Conservation (phyloP, 2,797 vertebrate genomes). For the Allochrocebus solatus region DNA sequence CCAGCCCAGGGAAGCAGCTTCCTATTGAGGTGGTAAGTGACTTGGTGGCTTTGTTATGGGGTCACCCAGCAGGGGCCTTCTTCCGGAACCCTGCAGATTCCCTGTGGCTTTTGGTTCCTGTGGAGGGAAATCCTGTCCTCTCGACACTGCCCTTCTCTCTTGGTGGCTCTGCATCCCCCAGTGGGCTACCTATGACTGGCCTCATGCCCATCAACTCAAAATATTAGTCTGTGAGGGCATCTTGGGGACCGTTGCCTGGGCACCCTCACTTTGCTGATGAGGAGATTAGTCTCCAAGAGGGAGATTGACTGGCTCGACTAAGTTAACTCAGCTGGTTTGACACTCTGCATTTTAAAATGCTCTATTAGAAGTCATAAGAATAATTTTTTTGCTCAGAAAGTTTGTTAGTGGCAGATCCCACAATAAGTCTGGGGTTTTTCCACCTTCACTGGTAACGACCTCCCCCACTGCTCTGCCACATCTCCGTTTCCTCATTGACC, state of each 20-base stretch:
- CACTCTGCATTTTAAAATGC: background rate
- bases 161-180: background rate
- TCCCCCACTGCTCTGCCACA: background rate
- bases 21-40: slow-evolving; percentile 5
- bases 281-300: background rate
- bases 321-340: background rate
- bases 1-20: slow-evolving; percentile 32
- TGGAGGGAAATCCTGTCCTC: slow-evolving; percentile 68
- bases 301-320: background rate
- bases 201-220: background rate
- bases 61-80: slow-evolving; percentile 49
- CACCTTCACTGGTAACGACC: background rate
- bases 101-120: slow-evolving; percentile 64
- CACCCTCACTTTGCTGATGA: background rate
- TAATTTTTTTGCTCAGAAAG: background rate
- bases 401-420: background rate
- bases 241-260: background rate
- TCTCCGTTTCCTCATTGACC: background rate
- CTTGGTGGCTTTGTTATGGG: slow-evolving; percentile 56
- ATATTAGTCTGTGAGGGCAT: background rate
- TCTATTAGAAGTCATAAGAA: background rate
- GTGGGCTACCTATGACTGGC: background rate
- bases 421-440: background rate
- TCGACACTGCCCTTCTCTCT: slow-evolving; percentile 19
- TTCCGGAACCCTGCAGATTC: slow-evolving; percentile 33